A percentile compares a stretch with the other conserved stretches of the same genome.
Evolutionary conservation across 2,888 invertebrate genomes (phyloP).

Genomic region (Teleogryllus oceanicus): DNA sequence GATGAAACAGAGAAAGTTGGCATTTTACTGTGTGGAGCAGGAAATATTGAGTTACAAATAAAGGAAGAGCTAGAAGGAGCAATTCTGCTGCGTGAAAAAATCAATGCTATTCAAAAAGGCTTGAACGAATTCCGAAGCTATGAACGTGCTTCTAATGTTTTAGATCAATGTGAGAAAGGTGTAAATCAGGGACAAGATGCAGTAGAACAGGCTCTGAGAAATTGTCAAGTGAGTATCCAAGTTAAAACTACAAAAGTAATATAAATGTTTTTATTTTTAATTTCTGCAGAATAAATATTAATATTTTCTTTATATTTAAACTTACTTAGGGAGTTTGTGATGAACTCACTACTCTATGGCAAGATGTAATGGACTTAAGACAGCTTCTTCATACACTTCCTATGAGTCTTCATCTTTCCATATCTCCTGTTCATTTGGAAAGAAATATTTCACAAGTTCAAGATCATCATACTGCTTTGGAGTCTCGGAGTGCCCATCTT

Average conservation of each 20-base stretch:
- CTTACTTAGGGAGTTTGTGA: conserved; percentile 55
- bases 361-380: conserved; percentile 69
- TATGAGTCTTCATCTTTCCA: conserved; percentile 64
- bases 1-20: conserved; percentile 75
- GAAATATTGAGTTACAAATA: conserved; percentile 67
- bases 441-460: conserved; percentile 70
- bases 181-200: conserved; percentile 72
- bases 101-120: conserved; percentile 68
- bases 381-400: conserved; percentile 76
- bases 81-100: conserved; percentile 64
- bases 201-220: conserved; percentile 70
- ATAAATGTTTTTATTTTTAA: neutral
- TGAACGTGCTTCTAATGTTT: conserved; percentile 54
- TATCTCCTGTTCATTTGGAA: conserved; percentile 73
- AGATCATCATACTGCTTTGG: conserved; percentile 70
- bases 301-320: too few relatives aligned
- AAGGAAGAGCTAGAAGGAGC: conserved; percentile 76
- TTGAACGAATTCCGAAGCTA: conserved; percentile 67
- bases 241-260: neutral
- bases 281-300: neutral
- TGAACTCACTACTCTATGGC: conserved; percentile 69
- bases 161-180: conserved; percentile 68
- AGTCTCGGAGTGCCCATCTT: conserved; percentile 66
- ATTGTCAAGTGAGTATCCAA: conserved; percentile 56
- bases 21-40: conserved; percentile 64